A percentile compares a stretch with the other conserved stretches of the same genome.
Evolutionary conservation across 2,797 vertebrate genomes (phyloP).

Genomic region (Champsocephalus esox): DNA sequence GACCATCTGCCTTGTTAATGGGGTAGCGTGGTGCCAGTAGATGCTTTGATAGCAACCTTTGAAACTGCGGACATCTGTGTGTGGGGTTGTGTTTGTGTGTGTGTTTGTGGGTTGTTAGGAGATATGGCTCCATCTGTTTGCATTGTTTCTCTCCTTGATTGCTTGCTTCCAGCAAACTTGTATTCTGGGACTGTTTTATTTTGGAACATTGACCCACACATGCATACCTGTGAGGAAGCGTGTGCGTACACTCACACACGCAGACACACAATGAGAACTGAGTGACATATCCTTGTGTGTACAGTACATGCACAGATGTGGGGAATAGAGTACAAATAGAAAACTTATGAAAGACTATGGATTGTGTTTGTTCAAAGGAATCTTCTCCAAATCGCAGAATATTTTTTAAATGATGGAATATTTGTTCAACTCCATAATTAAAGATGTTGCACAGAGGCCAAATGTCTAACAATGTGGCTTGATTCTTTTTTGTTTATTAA

Average conservation of each 20-base stretch:
- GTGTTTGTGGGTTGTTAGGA: constrained; percentile 44
- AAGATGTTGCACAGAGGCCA: constrained; percentile 12
- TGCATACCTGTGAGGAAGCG: constrained; percentile 52
- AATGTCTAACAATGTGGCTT: constrained; percentile 22
- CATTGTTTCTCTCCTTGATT: constrained; percentile 72
- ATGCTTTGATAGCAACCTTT: constrained; percentile 77
- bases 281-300: constrained; percentile 54
- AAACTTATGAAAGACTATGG: constrained; percentile 38
- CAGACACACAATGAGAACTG: constrained; percentile 40
- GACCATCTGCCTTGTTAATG: constrained; percentile 77
- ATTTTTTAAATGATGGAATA: constrained; percentile 30
- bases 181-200: constrained; percentile 61
- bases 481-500: constrained; percentile 24
- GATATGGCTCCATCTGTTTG: constrained; percentile 75
- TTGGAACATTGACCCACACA: constrained; percentile 55
- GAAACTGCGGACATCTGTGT: constrained; percentile 72
- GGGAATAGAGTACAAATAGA: constrained; percentile 37
- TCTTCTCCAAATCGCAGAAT: constrained; percentile 17
- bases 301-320: constrained; percentile 50
- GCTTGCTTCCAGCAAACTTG: constrained; percentile 66
- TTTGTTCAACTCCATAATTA: constrained; percentile 32
- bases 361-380: constrained; percentile 48
- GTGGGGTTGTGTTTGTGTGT: constrained; percentile 30
- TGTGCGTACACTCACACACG: constrained; percentile 6
- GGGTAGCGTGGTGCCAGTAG: constrained; percentile 45